Evolutionary conservation across 2,797 vertebrate species (phyloP).

Genomic region (Amphiprion clarkii): DNA sequence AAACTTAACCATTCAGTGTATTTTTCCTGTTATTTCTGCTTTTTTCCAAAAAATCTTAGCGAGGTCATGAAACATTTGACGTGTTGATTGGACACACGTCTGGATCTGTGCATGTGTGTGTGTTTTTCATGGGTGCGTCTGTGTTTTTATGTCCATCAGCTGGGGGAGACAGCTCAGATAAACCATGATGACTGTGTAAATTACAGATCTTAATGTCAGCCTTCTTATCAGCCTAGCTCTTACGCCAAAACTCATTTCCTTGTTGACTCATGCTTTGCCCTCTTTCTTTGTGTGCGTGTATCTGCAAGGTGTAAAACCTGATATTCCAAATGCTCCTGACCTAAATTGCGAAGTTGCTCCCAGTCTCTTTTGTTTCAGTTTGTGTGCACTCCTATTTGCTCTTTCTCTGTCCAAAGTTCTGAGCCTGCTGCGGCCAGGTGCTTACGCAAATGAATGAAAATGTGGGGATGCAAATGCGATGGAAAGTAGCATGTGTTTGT

Average conservation of each 20-base stretch:
- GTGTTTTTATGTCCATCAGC: constrained; percentile 3
- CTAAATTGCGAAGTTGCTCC: constrained; percentile 2
- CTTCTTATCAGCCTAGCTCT: constrained; percentile 34
- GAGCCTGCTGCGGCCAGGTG: constrained; percentile 27
- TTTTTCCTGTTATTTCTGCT: no score
- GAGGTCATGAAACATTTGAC: constrained; percentile 6
- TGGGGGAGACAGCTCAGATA: constrained; percentile 21
- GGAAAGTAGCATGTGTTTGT: constrained; percentile 44
- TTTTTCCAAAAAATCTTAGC: not conserved
- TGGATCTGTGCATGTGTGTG: constrained; percentile 1
- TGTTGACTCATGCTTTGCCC: constrained; percentile 35
- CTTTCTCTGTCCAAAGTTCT: not conserved
- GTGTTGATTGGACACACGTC: not conserved
- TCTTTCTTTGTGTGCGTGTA: constrained; percentile 14
- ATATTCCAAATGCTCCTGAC: not conserved
- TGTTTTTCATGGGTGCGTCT: not conserved
- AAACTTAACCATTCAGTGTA: no score
- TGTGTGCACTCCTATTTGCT: not conserved
- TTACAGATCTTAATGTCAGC: not conserved
- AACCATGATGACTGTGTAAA: not conserved
- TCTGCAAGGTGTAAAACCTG: not conserved
- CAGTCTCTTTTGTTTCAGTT: not conserved
- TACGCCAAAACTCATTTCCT: constrained; percentile 39
- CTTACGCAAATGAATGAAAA: constrained; percentile 76
- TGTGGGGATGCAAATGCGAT: constrained; percentile 72